Conservation (phyloP, 2,888 invertebrate genomes). For the Chesias legatella region DNA sequence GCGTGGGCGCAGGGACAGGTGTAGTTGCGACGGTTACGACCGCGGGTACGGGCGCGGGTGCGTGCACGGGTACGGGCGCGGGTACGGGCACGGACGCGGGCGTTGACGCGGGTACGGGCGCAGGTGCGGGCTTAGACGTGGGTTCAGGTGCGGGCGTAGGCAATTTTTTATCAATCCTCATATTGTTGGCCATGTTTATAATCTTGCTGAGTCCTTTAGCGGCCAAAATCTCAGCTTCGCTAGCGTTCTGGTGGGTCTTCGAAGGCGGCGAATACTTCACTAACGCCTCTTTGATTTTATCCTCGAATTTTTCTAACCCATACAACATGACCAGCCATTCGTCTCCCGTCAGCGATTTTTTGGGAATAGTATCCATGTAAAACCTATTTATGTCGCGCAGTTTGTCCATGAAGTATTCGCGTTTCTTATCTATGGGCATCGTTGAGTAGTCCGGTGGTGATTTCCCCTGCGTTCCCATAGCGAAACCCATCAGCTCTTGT, state of each 20-base stretch:
- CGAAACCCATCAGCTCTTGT: conserved; percentile 59
- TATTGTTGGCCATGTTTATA: conserved; percentile 59
- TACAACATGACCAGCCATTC: conserved; percentile 70
- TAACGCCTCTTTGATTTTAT: conserved; percentile 54
- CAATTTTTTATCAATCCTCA: no score
- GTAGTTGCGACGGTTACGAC: no score
- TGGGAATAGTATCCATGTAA: conserved; percentile 65
- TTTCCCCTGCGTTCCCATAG: conserved; percentile 43
- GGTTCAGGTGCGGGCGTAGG: neutral
- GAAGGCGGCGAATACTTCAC: conserved; percentile 41
- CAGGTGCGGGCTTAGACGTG: neutral
- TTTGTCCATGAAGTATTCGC: conserved; percentile 56
- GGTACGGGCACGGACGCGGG: conserved; percentile 6
- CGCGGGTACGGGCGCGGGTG: no score
- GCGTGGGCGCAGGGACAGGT: no score
- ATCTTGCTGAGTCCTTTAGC: conserved; percentile 72
- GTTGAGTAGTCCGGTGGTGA: conserved; percentile 47
- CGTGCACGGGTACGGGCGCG: no score
- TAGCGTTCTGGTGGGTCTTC: conserved; percentile 42
- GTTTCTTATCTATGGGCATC: conserved; percentile 49
- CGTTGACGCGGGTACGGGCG: conserved; percentile 27
- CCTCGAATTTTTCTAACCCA: conserved; percentile 58
- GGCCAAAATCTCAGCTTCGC: conserved; percentile 70
- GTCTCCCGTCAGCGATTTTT: conserved; percentile 54
- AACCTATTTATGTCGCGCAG: conserved; percentile 55